Evolutionary conservation across 1,140 invertebrate species (phyloP).

Genomic region (Anastrepha obliqua): DNA sequence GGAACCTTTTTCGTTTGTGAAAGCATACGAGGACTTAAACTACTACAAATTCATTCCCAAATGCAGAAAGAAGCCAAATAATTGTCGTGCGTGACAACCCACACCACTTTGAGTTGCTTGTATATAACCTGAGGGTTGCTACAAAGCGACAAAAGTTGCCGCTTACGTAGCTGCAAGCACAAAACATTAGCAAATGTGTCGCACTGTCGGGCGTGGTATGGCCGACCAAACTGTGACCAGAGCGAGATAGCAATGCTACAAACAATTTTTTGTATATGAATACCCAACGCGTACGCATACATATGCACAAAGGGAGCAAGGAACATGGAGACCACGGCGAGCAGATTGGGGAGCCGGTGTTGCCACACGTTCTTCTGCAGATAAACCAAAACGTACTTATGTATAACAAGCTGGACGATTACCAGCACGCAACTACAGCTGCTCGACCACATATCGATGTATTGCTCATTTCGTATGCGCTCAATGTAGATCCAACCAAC

Average conservation of each 20-base stretch:
- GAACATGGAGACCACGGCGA: not conserved
- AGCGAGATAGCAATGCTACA: constrained; percentile 20
- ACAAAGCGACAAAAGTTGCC: constrained; percentile 57
- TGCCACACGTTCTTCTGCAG: not conserved
- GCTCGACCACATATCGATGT: not conserved
- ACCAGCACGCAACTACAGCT: not conserved
- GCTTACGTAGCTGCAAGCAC: constrained; percentile 21
- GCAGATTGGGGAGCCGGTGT: not conserved
- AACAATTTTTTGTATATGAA: not conserved
- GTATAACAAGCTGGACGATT: not conserved
- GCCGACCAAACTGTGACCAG: not conserved
- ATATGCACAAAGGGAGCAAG: constrained; percentile 43
- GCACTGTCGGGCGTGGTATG: constrained; percentile 55
- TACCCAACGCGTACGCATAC: constrained; percentile 54
- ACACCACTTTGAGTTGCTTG: not conserved
- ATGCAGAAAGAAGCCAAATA: constrained; percentile 72
- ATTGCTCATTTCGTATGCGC: constrained; percentile 72
- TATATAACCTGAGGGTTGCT: constrained; percentile 22
- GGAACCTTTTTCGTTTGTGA: not conserved
- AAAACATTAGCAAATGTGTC: constrained; percentile 18
- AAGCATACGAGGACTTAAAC: not conserved
- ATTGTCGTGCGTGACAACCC: constrained; percentile 70
- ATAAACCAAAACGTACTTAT: not conserved
- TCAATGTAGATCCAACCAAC: constrained; percentile 69
- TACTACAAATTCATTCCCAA: constrained; percentile 61